phyloP scores from a whole-genome alignment of 2,113 vertebrate species.

The Chunga burmeisteri region DNA sequence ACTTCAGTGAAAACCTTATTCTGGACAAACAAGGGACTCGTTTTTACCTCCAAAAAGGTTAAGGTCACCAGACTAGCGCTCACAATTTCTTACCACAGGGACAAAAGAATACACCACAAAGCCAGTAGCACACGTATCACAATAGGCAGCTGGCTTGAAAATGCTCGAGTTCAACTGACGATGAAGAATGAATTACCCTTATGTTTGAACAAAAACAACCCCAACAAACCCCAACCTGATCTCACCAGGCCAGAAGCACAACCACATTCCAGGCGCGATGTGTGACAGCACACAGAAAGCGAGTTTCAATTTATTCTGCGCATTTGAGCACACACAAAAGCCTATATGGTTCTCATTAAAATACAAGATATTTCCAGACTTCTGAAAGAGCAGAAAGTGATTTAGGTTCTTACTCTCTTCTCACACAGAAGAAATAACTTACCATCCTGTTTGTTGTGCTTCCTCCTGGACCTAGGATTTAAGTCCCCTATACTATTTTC shows the following conservation, averaged over 20 bases:
- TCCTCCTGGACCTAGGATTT: neutral
- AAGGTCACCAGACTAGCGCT: conserved; percentile 8
- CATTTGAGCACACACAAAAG: conserved; percentile 60
- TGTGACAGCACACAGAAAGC: conserved; percentile 50
- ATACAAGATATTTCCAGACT: conserved; percentile 36
- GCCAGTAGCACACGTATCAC: neutral
- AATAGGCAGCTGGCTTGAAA: conserved; percentile 60
- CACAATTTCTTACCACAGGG: neutral
- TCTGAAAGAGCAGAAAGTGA: conserved; percentile 15
- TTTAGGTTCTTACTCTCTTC: neutral
- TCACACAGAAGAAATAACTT: conserved; percentile 2
- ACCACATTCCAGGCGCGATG: conserved; percentile 25
- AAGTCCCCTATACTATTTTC: conserved; percentile 4
- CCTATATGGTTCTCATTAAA: conserved; percentile 48
- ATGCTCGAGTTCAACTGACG: conserved; percentile 31
- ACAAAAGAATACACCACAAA: conserved; percentile 59
- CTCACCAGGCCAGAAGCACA: conserved; percentile 55
- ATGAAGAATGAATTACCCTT: conserved; percentile 65
- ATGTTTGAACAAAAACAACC: conserved; percentile 37
- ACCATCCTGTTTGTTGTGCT: neutral
- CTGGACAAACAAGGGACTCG: conserved; percentile 12
- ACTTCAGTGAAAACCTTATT: conserved; percentile 8
- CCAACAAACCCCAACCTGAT: conserved; percentile 6
- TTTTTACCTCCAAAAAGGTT: conserved; percentile 55
- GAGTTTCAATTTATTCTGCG: conserved; percentile 54